Evolutionary conservation across 2,888 invertebrate species (phyloP), one percentile per base, ranked within the genome.

Genomic region (Apomyelois bistriatella): DNA sequence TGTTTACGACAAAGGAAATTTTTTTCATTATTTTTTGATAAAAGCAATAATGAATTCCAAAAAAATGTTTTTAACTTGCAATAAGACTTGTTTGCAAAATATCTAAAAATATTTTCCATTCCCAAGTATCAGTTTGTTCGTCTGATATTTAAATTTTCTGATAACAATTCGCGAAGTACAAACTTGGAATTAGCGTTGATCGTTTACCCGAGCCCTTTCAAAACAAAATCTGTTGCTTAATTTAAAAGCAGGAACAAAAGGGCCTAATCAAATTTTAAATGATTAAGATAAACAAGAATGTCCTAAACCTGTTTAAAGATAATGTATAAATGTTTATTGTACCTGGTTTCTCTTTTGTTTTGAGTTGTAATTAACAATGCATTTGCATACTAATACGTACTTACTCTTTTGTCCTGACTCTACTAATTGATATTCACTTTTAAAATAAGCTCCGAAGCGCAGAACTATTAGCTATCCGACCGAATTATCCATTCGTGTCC

Each of bases 131-230:
- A 12, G 5, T 47, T 47, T n/a, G 8, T 10, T 32, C 16, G 16
- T 8, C 17, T 17, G 17, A 36, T 17, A 51, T 51, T 51, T 16
- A 51, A 43, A 51, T 51, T 36, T 12, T 22, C 41, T 22, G 51
- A 51, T 51, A 51, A 51, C 17, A 51, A 51, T 51, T 35, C 12
- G 5, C 51, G 15, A 41, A 41, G 36, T 51, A 51, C 50, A 35
- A 51, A 43, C 51, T 51, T 30, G 36, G 51, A 35, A 43, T 43
- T 36, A 51, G 16, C 35, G 51, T 51, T 51, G 42, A 51, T 51
- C 51, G 51, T 42, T 43, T 43, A 36, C 36, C 22, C 36, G 36
- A 13, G 35, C 51, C 41, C 43, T 51, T 36, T 51, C 42, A 36
- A 40, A 40, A 40, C 49, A 49, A 49, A 49, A 49, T 49, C 38